Percentiles rank a stretch among this genome's conserved stretches.
Evolutionary conservation across 2,888 invertebrate species (phyloP).

Genomic region (Linyphia triangularis): DNA sequence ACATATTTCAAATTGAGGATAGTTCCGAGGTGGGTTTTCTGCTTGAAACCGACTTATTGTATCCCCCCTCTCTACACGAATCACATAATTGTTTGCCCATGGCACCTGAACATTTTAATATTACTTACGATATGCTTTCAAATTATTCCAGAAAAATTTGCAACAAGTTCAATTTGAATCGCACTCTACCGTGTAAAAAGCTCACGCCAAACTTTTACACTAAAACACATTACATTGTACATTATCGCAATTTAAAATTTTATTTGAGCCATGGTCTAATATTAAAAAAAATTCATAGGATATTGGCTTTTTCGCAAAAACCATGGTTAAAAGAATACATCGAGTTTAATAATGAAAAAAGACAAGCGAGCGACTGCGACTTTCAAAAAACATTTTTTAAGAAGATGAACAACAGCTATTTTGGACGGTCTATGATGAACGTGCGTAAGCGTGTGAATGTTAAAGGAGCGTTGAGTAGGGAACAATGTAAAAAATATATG

Average conservation of each 20-base stretch:
- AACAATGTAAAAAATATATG: conserved; percentile 4
- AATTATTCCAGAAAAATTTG: neutral
- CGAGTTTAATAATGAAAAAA: conserved; percentile 1
- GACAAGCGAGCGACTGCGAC: conserved; percentile 2
- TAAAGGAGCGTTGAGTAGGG: neutral
- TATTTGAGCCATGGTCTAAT: neutral
- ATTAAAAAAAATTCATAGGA: neutral
- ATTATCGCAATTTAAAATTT: neutral
- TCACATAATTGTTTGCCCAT: neutral
- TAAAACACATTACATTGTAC: neutral
- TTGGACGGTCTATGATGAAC: neutral
- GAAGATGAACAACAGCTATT: conserved; percentile 1
- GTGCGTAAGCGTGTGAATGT: neutral
- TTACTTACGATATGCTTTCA: conserved; percentile 9
- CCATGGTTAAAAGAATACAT: conserved; percentile 14
- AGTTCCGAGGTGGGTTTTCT: conserved; percentile 8
- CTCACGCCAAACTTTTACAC: conserved; percentile 1
- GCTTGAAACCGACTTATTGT: neutral
- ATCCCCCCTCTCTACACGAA: neutral
- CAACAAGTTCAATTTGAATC: conserved; percentile 4
- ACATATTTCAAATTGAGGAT: neutral
- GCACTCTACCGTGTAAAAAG: conserved; percentile 5
- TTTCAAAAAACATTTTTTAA: neutral
- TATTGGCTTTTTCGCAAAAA: neutral
- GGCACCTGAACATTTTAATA: conserved; percentile 9